Evolutionary conservation across 2,888 invertebrate genomes (phyloP).

Genomic region (Heliconius ismenius): DNA sequence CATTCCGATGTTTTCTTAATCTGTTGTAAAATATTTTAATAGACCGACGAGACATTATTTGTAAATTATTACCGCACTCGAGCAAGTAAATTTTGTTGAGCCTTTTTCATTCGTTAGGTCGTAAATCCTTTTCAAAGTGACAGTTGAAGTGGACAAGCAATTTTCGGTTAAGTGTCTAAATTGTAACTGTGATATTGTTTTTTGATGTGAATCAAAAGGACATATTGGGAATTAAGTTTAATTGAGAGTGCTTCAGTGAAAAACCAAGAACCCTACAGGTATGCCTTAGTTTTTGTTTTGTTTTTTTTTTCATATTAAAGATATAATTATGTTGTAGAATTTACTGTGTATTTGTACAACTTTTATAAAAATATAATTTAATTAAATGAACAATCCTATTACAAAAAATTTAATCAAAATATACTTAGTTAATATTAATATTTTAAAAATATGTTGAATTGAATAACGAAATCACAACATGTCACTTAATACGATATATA

Average conservation of each 20-base stretch:
- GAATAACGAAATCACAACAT: background rate
- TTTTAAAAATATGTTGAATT: too few relatives aligned
- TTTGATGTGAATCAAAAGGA: constrained; percentile 52
- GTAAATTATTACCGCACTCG: background rate
- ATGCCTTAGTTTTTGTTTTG: constrained; percentile 13
- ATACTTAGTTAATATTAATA: too few relatives aligned
- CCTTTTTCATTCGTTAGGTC: constrained; percentile 34
- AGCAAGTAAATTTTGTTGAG: constrained; percentile 8
- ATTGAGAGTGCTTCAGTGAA: constrained; percentile 31
- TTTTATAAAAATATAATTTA: background rate
- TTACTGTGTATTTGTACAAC: background rate
- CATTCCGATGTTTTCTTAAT: constrained; percentile 41
- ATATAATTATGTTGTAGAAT: too few relatives aligned
- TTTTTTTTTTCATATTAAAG: too few relatives aligned
- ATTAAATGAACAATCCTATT: background rate
- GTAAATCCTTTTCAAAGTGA: constrained; percentile 60
- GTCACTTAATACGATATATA: background rate
- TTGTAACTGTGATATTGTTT: constrained; percentile 64
- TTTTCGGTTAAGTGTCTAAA: constrained; percentile 55
- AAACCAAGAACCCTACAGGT: constrained; percentile 29
- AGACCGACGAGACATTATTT: constrained; percentile 15
- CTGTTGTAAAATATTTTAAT: constrained; percentile 23
- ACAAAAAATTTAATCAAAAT: background rate
- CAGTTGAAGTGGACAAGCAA: constrained; percentile 63
- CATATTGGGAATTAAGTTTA: constrained; percentile 41